These are phyloP conservation scores for Platygyra sinensis DNA, from an alignment of 64 coral and sea anemone species.

Conservation along the genomic window DNA sequence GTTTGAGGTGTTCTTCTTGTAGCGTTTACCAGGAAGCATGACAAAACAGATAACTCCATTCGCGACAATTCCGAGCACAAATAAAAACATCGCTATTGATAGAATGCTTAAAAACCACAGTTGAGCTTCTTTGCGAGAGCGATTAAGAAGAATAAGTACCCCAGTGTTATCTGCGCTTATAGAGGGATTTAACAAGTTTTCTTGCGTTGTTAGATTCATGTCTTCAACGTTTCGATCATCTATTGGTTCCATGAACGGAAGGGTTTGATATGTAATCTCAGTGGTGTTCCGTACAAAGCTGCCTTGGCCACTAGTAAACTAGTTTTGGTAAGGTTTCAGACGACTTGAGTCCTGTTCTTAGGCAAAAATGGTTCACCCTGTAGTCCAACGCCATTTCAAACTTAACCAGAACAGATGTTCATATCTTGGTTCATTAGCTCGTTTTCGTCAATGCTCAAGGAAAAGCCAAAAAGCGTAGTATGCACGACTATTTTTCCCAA, in stretches of 20 bases:
- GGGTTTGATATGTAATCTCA: too few species aligned
- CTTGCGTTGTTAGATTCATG: not conserved
- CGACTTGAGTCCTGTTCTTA: too few species aligned
- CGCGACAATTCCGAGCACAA: slow-evolving; percentile 15
- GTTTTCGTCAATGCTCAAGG: too few species aligned
- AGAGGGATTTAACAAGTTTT: not conserved
- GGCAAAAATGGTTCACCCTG: too few species aligned
- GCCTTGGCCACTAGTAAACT: too few species aligned
- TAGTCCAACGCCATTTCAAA: too few species aligned
- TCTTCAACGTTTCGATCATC: too few species aligned
- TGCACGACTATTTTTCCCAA: not conserved
- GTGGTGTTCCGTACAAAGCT: too few species aligned
- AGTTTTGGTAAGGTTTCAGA: too few species aligned
- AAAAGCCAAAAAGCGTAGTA: not conserved
- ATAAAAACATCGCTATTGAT: not conserved
- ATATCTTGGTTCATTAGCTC: too few species aligned
- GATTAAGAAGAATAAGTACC: not conserved
- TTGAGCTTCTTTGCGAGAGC: not conserved
- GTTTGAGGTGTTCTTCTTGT: slow-evolving; percentile 31
- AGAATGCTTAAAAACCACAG: not conserved
- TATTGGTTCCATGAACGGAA: too few species aligned
- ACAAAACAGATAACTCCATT: slow-evolving; percentile 40
- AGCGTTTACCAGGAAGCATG: slow-evolving; percentile 25
- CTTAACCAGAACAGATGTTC: too few species aligned
- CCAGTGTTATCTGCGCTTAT: not conserved